Evolutionary conservation across 1,140 invertebrate species (phyloP), one percentile per base, ranked within the genome.

Genomic region (Drosophila takahashii): DNA sequence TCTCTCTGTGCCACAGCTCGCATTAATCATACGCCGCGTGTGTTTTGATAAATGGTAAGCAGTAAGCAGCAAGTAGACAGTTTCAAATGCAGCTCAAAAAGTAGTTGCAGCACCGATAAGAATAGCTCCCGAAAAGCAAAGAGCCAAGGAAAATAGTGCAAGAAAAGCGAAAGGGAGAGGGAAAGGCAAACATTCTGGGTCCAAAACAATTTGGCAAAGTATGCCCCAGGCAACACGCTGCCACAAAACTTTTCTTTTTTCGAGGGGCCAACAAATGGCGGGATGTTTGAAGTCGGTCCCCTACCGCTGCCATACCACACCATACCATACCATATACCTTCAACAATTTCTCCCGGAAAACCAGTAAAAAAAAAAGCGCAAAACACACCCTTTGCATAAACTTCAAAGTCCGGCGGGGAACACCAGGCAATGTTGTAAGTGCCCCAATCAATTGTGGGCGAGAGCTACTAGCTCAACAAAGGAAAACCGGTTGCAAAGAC

Each of bases 21-120:
- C 75, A 83, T 83, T 83, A 83, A 80, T 80, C 64, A 81, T 77
- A 73, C 67, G 73, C 58, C 44, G 64, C 60, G 73, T 69, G 60
- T 70, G 81, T 58, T 83, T 58, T 83, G 74, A 83, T 79, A 79
- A 83, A 83, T 83, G 79, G 60, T 75, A 51, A 57, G 73, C 73
- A 64, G 57, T 44, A 39, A 58, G 56, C 50, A 59, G 48, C 26
- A 22, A 52, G 45, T 34, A 70, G 58, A 50, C 53, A 62, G 16
- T 36, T 41, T 27, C 41, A 18, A 60, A 4, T 78, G 60, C 67
- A 69, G 22, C 36, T 48, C 60, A 36, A 65, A 18, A 64, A 36
- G 15, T 37, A 61, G 32, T 61, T 39, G 58, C 58, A 60, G n/a
- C 15, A 2, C 27, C 34, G 65, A 66, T 41, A 51, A 26, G 7